phyloP scores from a whole-genome alignment of 2,113 vertebrate genomes.

The Cairina moschata region DNA sequence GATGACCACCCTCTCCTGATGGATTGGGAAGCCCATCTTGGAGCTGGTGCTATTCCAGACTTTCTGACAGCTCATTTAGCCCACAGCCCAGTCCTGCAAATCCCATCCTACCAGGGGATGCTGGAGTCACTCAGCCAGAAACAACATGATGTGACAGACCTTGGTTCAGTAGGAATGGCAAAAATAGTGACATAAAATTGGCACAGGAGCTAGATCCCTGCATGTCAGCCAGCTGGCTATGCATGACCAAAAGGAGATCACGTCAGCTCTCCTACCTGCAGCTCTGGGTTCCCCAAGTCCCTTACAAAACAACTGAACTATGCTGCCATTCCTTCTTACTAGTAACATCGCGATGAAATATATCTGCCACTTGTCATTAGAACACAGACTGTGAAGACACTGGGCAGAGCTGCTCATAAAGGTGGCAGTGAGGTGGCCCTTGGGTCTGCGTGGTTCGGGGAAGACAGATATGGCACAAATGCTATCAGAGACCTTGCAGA shows the following conservation, averaged over 20 bases:
- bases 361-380: background rate
- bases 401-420: background rate
- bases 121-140: background rate
- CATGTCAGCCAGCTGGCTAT: background rate
- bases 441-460: accelerated
- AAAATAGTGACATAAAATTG: background rate
- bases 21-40: background rate
- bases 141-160: background rate
- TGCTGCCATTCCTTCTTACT: background rate
- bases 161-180: background rate
- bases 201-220: background rate
- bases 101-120: background rate
- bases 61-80: background rate
- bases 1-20: background rate
- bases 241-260: accelerated
- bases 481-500: background rate
- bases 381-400: background rate
- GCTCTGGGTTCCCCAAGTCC: background rate
- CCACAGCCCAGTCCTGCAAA: background rate
- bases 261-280: background rate
- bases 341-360: background rate
- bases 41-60: background rate
- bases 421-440: no score
- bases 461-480: background rate
- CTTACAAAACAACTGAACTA: background rate